Conservation (phyloP, 2,113 vertebrate species). For the Saccopteryx bilineata region DNA sequence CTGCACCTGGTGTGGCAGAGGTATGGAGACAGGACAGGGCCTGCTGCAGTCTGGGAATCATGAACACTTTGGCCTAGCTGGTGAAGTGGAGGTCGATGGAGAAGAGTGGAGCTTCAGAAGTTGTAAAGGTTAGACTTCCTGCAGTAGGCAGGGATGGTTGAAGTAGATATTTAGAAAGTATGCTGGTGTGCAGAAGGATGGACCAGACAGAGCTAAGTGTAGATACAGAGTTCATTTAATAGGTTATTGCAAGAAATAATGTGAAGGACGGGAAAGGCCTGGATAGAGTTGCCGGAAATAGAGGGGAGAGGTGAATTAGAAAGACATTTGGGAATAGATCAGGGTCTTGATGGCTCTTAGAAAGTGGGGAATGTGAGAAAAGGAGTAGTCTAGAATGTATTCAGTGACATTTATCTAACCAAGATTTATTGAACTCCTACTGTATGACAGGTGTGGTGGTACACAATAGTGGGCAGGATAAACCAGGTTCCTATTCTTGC, state of each 20-base stretch:
- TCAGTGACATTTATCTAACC: not conserved
- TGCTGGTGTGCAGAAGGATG: not conserved
- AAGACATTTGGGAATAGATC: not conserved
- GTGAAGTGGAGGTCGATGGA: not conserved
- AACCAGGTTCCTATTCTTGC: not conserved
- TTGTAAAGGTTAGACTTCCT: not conserved
- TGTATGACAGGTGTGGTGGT: fast-evolving
- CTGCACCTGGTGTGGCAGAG: not conserved
- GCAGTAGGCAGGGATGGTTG: not conserved
- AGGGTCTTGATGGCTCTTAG: not conserved
- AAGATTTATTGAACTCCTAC: not conserved
- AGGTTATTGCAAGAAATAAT: not conserved
- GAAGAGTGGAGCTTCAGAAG: not conserved
- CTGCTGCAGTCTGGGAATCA: not conserved
- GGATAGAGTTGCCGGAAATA: not conserved
- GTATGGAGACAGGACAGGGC: not conserved
- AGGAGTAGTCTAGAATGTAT: not conserved
- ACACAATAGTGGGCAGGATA: no score
- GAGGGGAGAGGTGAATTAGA: not conserved
- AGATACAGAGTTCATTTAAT: no score
- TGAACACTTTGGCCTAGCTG: not conserved
- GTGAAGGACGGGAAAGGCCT: not conserved
- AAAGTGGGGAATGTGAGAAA: not conserved
- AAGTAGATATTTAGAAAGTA: not conserved
- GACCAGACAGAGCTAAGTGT: not conserved